These are phyloP conservation scores for Bellardia bayeri DNA, from an alignment of 2,888 invertebrate species.

Conservation along the genomic window DNA sequence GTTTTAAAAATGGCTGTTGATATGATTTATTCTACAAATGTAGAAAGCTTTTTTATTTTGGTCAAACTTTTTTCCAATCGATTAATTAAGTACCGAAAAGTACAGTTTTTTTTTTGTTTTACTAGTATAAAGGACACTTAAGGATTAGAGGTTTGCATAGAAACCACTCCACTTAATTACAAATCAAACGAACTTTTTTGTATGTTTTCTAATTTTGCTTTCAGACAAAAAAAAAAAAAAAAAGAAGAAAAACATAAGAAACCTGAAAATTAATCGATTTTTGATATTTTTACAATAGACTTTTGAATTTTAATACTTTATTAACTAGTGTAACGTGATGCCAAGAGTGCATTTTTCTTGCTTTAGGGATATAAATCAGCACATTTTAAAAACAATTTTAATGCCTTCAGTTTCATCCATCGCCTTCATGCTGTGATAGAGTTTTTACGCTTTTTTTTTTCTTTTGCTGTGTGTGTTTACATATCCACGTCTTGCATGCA, in stretches of 20 bases:
- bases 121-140: neutral
- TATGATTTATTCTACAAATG: too few species aligned
- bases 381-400: neutral
- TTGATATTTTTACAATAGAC: neutral
- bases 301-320: neutral
- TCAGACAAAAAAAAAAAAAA: too few species aligned
- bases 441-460: neutral
- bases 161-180: neutral
- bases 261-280: neutral
- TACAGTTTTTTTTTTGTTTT: neutral
- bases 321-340: neutral
- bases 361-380: neutral
- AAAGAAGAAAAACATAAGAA: too few species aligned
- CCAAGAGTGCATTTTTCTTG: neutral
- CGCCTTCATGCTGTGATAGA: constrained; percentile 20
- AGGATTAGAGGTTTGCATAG: neutral
- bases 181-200: neutral
- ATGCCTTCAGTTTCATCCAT: too few species aligned
- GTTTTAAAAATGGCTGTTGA: too few species aligned
- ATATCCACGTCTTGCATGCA: neutral
- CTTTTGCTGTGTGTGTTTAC: neutral
- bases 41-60: neutral
- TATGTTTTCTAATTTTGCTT: too few species aligned
- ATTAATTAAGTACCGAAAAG: constrained; percentile 9
- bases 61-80: constrained; percentile 7